Conservation (phyloP, 64 coral and sea anemone species). For the Dendronephthya gigantea region DNA sequence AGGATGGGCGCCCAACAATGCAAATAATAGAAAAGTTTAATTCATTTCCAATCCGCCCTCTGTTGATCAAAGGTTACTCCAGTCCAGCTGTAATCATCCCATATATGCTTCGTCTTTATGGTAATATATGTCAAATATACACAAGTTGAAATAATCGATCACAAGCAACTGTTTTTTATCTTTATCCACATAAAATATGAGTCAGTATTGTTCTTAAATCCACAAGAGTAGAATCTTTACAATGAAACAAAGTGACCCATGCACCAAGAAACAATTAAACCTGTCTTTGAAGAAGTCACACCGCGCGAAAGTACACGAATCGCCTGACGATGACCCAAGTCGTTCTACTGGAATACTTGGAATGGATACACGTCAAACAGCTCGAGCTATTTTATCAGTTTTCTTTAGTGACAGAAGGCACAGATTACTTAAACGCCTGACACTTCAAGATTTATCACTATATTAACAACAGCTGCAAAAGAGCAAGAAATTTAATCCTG, state of each 20-base stretch:
- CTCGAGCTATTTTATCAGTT: no score
- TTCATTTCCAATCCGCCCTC: no score
- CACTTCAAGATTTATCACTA: background rate
- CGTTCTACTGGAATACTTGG: no score
- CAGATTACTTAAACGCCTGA: background rate
- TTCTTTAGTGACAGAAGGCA: background rate
- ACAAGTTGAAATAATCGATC: background rate
- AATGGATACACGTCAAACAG: no score
- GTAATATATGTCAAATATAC: background rate
- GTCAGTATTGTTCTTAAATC: background rate
- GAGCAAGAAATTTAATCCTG: background rate
- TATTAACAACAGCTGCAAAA: background rate
- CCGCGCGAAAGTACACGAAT: no score
- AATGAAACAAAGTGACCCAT: background rate
- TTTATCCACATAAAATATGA: background rate
- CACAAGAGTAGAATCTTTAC: background rate
- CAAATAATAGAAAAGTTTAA: background rate
- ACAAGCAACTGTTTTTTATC: background rate
- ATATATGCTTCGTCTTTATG: background rate
- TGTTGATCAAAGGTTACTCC: no score
- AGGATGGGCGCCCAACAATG: background rate
- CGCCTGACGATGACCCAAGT: background rate
- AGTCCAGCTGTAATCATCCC: no score
- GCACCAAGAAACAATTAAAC: background rate
- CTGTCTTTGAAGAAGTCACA: background rate